Base-by-base conservation (phyloP, 2,888 invertebrate species). In the Iselma pallidipennis region DNA sequence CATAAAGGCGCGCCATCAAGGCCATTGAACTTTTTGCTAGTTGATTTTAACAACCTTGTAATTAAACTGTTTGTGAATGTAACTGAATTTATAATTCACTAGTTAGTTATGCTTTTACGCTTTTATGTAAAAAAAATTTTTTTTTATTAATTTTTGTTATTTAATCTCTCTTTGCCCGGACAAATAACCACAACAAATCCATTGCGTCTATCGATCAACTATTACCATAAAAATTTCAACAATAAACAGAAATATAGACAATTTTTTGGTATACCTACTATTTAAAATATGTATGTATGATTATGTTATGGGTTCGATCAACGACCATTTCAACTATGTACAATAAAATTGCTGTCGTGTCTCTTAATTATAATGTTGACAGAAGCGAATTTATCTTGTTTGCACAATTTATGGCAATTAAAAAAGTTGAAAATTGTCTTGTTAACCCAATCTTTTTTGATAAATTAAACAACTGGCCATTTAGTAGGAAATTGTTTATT, bases 1-100 rank as follows among this genome's bases (percentile, higher is more conserved):
- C 60, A 70, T 60, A 67, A 59, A 67, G 68, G 66, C 66, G 66
- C 63, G 63, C 62, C 66, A 42, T 23, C 45, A 66, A 66, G 66
- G 66, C 60, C 49, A 51, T 49, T 66, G 66, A 66, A 66, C 66
- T 63, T 66, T 66, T 66, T 66, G 62, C 62, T 56, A 58, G 65
- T 55, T 59, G 65, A 55, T 65, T 65, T 65, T 65, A 65, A 65
- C 65, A 65, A 51, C 65, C 65, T 65, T 65, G 65, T 65, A 65
- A 65, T 65, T 65, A 65, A 65, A 64, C 64, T 64, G 64, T 64
- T 64, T 64, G 64, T 59, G 61, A 65, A 58, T 59, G 57, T 58
- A 57, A 52, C 65, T 49, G 62, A 59, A 62, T 62, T 65, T 65
- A 59, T 59, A 65, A 65, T 62, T 61, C 65, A 55, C 56, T 57